These are phyloP conservation scores for Ptilorrhoa leucosticta DNA, from an alignment of 2,113 vertebrate genomes.

Conservation along the genomic window DNA sequence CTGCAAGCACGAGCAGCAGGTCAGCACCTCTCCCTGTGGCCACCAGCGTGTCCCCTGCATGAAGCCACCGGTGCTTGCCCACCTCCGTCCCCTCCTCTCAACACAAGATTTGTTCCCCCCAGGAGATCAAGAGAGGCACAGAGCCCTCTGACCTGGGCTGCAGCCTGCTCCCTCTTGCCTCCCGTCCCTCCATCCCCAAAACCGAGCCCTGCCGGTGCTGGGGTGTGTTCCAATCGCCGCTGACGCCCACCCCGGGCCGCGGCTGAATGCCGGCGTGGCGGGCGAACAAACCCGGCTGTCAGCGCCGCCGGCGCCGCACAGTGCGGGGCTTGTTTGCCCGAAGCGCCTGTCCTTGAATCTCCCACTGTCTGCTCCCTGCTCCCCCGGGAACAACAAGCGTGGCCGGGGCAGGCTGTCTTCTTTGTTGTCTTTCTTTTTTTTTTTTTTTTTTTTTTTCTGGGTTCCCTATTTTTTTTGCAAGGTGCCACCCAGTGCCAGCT, in stretches of 20 bases:
- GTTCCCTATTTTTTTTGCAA: conserved; percentile 22
- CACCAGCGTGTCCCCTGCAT: not conserved
- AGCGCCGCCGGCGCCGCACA: conserved; percentile 27
- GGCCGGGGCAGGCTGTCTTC: not conserved
- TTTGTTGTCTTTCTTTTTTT: conserved; percentile 22
- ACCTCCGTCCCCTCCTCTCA: not conserved
- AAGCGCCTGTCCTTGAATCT: conserved; percentile 55
- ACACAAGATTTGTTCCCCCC: accelerated
- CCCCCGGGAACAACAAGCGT: conserved; percentile 49
- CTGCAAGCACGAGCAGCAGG: accelerated
- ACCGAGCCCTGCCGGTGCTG: accelerated
- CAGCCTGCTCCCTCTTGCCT: not conserved
- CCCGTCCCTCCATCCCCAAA: not conserved
- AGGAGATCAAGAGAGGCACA: accelerated
- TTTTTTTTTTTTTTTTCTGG: not conserved
- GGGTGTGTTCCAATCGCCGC: not conserved
- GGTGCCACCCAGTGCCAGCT: conserved; percentile 69
- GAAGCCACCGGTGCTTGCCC: not conserved
- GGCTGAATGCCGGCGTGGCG: not conserved
- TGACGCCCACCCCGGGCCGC: not conserved
- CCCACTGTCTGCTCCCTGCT: conserved; percentile 50
- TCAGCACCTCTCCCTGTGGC: accelerated
- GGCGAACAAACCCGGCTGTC: conserved; percentile 42
- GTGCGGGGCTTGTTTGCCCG: conserved; percentile 54
- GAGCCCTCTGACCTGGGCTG: not conserved